Evolutionary conservation across 1,140 invertebrate species (phyloP), one percentile per base, ranked within the genome.

Genomic region (Dreissena polymorpha): DNA sequence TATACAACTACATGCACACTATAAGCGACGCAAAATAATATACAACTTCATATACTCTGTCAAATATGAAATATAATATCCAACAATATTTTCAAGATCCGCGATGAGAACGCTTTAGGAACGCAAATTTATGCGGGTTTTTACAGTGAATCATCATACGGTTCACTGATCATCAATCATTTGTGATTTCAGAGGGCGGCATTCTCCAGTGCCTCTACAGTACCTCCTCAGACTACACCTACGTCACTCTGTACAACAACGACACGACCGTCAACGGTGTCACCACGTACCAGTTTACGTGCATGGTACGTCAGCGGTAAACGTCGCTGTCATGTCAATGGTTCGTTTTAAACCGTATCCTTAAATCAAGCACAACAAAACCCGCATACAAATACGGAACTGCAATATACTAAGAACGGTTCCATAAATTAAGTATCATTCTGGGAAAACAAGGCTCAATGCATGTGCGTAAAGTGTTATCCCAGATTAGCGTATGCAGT

Each of bases 241-340:
- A 80, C 51, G n/a, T 80, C 2, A 86, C 67, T 51, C 65, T 84
- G 49, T 86, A 84, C 60, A 86, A 86, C 57, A 70, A 63, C 21
- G 85, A 83, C 50, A 73, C 51, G 0, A 80, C 8, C 18, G 70
- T 69, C 0, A 73, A 86, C 49, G 80, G 55, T 12, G 76, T 16
- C 51, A 64, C 69, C 18, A 86, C 75, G 14, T 80, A 51, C 69
- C 68, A 51, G 23, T 73, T 80, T 60, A 68, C 77, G 3, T 86
- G 85, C 69, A 49, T 84, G 23, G 85, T 86, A 76, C 70, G 85
- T 86, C 55, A 29, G 39, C 39, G 39, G 39, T 23, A 21, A 18
- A 23, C 18, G n/a, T 69, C 21, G 13, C 3, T 69, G 16, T 23
- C 3, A 29, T 29, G 27, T 69, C 21, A 23, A 29, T 29, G n/a